A percentile compares a stretch with the other conserved stretches of the same genome.
Conservation (phyloP, 2,113 vertebrate genomes). For the Hippocampus zosterae region DNA sequence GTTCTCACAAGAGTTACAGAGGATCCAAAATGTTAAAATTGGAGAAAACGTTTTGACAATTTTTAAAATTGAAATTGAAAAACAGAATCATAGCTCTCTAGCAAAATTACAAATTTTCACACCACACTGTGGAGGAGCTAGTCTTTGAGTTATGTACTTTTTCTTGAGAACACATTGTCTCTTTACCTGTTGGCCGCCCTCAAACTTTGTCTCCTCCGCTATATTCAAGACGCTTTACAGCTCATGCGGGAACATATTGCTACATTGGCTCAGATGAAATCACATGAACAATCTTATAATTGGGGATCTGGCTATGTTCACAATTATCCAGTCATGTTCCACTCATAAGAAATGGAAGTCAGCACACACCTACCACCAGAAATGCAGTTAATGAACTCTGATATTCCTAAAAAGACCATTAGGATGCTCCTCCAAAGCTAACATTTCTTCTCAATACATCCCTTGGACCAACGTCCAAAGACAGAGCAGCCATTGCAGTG, state of each 20-base stretch:
- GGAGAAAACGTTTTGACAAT: neutral
- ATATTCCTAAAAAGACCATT: constrained; percentile 33
- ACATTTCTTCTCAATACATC: constrained; percentile 51
- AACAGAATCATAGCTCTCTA: neutral
- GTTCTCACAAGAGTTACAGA: too few species aligned
- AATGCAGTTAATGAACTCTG: constrained; percentile 36
- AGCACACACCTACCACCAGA: too few species aligned
- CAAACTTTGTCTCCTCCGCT: too few species aligned
- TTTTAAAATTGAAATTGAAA: too few species aligned
- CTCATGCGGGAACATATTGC: too few species aligned
- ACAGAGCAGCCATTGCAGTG: constrained; percentile 38
- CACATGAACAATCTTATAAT: constrained; percentile 8
- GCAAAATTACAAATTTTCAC: neutral
- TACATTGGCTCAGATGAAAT: neutral
- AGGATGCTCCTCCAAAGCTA: constrained; percentile 35
- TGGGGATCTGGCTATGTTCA: too few species aligned
- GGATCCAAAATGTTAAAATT: too few species aligned
- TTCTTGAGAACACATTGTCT: too few species aligned
- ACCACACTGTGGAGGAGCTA: neutral
- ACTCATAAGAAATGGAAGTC: too few species aligned
- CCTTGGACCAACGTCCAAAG: constrained; percentile 45
- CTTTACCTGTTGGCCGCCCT: neutral
- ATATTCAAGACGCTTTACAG: too few species aligned
- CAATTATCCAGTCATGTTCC: too few species aligned
- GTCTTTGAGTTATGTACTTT: neutral